Conservation (phyloP, 2,113 vertebrate species). For the Numenius arquata region DNA sequence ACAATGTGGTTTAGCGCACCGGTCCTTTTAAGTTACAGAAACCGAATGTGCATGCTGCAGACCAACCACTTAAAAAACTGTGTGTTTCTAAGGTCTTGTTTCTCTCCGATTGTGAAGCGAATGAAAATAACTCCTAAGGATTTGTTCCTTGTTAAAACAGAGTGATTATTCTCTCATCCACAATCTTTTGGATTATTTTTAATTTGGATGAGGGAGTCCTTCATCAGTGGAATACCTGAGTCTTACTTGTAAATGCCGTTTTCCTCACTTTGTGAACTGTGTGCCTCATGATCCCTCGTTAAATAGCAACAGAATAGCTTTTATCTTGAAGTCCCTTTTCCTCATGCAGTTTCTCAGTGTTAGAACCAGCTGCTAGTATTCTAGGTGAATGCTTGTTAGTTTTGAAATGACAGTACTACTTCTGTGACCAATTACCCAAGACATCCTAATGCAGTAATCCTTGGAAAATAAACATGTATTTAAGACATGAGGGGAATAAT, state of each 20-base stretch:
- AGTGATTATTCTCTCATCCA: not conserved
- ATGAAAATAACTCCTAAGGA: not conserved
- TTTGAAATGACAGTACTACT: not conserved
- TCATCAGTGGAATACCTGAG: not conserved
- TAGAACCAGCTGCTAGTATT: not conserved
- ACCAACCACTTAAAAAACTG: not conserved
- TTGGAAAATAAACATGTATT: not conserved
- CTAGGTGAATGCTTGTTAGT: not conserved
- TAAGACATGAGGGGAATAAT: rapidly evolving
- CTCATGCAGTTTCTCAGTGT: not conserved
- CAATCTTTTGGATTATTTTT: not conserved
- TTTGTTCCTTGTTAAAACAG: not conserved
- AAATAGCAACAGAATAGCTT: not conserved
- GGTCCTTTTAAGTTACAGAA: not conserved
- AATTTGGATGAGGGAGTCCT: not conserved
- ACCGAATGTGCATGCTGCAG: not conserved
- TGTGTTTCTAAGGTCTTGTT: not conserved
- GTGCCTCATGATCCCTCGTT: not conserved
- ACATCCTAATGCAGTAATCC: not conserved
- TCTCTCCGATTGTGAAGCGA: not conserved
- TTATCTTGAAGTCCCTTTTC: not conserved
- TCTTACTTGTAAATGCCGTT: not conserved
- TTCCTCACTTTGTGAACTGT: not conserved
- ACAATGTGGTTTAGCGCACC: not conserved
- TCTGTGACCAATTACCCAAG: not conserved